Evolutionary conservation across 2,888 invertebrate species (phyloP).

Genomic region (Corythucha ciliata): DNA sequence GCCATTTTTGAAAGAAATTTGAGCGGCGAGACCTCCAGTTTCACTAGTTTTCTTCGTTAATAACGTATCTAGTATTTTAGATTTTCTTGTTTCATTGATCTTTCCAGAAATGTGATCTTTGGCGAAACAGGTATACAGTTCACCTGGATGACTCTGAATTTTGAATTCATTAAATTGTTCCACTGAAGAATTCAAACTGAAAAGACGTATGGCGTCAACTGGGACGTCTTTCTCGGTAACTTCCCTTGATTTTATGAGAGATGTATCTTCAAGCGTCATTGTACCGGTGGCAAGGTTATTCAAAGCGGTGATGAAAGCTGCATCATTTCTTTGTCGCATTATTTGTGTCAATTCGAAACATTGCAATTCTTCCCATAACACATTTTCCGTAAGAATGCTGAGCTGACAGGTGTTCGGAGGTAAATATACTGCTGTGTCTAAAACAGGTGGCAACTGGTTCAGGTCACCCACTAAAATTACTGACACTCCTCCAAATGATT

Average conservation of each 20-base stretch:
- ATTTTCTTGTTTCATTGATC: no score
- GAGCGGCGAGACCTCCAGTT: no score
- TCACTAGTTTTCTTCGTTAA: no score
- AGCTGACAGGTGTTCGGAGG: constrained; percentile 19
- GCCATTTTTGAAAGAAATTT: constrained; percentile 34
- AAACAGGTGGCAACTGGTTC: constrained; percentile 38
- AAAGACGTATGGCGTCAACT: constrained; percentile 15
- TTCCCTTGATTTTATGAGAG: constrained; percentile 29
- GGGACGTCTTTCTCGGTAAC: constrained; percentile 9
- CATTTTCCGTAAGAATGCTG: constrained; percentile 20
- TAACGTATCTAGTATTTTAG: no score
- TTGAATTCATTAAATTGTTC: neutral
- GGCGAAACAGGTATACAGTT: no score
- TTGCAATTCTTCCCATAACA: constrained; percentile 30
- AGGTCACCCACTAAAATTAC: constrained; percentile 39
- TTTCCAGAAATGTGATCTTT: no score
- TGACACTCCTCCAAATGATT: constrained; percentile 38
- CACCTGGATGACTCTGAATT: no score
- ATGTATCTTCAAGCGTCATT: constrained; percentile 32
- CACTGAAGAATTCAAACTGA: neutral
- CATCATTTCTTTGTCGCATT: constrained; percentile 38
- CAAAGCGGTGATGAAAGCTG: constrained; percentile 33
- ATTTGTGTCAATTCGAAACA: constrained; percentile 37
- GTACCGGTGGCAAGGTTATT: constrained; percentile 34
- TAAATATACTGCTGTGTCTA: constrained; percentile 33